Base-by-base conservation (phyloP, 2,888 invertebrate genomes). In the Hirtodrosophila duncani region DNA sequence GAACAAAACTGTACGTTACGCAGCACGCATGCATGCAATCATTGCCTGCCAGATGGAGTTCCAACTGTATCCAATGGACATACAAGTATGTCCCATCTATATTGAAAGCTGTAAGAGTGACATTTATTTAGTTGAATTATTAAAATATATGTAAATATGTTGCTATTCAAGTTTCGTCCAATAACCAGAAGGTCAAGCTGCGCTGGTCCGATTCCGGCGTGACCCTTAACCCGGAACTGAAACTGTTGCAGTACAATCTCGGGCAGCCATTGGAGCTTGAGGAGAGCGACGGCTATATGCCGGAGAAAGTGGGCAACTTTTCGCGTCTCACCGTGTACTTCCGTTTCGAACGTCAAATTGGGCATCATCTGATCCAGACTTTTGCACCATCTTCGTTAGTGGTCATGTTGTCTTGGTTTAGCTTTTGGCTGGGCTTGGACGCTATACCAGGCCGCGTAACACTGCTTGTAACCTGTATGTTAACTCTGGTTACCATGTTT, bases 31-130 rank as follows among this genome's bases (percentile, higher is more conserved):
- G 93, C 93, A 94, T 82, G 93, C 94, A 0, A 93, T 94, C 67
- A 92, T 94, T 42, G 94, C 94, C 52, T 95, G 94, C 84, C 93
- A 94, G 87, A 94, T 95, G 93, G 93, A 94, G 84, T 94, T 94
- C 84, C 92, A 93, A 83, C 90, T 93, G 39, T 95, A 94, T 82
- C 94, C 94, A 14, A 93, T 94, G 92, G 94, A 95, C 83, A 93
- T 94, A 72, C 94, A 94, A 89, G 91, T 92, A 21, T 94, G 94
- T 81, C 93, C 94, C 6, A 92, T 94, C 79, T 92, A 92, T 72
- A 92, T 95, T 59, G 94, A 94, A 86, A 95, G 94, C 84, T 95
- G 94, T 94, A 85, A 92, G 94, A n/a, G n/a, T n/a, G n/a, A n/a
- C n/a, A n/a, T n/a, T n/a, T n/a, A n/a, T n/a, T n/a, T n/a, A n/a